These are phyloP conservation scores for Linepithema humile DNA, from an alignment of 1,140 invertebrate species.

Conservation along the genomic window DNA sequence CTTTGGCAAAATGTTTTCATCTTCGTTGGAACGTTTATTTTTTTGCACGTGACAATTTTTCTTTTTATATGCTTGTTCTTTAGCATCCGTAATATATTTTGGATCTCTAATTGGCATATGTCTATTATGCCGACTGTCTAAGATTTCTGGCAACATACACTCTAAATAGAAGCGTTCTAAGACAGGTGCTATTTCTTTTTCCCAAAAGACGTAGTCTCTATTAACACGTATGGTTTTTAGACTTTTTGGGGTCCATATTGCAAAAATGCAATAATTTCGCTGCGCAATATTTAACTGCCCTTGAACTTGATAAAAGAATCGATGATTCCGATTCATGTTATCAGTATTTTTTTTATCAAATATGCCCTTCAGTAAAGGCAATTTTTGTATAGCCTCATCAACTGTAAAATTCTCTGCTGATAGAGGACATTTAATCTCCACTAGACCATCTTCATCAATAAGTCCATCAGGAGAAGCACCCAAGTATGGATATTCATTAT, in stretches of 20 bases:
- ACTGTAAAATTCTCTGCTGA: slow-evolving; percentile 22
- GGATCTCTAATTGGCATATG: neutral
- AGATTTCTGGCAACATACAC: neutral
- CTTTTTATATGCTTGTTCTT: neutral
- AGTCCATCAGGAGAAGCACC: slow-evolving; percentile 81
- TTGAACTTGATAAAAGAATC: neutral
- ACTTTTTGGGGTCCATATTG: neutral
- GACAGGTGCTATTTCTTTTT: neutral
- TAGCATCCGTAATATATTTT: neutral
- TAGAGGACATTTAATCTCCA: slow-evolving; percentile 74
- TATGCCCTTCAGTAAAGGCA: neutral
- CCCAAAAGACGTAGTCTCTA: neutral
- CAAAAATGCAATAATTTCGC: neutral
- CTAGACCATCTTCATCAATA: slow-evolving; percentile 71
- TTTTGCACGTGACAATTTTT: neutral
- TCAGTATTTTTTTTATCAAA: neutral
- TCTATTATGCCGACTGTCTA: neutral
- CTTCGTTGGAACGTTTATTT: neutral
- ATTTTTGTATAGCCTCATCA: neutral
- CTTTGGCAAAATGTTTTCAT: neutral
- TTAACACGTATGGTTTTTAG: neutral
- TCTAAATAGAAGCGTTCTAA: neutral
- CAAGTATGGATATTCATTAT: slow-evolving; percentile 72
- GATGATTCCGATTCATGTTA: neutral
- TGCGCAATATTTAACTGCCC: neutral